Conservation (phyloP, 2,797 vertebrate species). For the Mustela erminea region DNA sequence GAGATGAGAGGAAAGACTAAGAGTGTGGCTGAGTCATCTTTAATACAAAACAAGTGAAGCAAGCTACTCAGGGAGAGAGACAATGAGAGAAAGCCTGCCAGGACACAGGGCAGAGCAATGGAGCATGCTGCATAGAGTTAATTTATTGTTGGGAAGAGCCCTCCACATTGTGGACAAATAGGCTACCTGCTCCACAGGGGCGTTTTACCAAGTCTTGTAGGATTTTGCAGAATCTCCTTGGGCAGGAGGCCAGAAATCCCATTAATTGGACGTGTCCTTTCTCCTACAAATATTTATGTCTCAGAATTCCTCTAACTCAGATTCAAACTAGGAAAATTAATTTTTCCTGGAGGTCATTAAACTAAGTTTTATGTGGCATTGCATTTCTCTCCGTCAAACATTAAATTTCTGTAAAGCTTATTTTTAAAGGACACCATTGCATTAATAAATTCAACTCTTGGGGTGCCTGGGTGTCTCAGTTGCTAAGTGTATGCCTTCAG, state of each 20-base stretch:
- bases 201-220: constrained; percentile 28
- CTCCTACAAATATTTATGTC: constrained; percentile 38
- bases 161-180: background rate
- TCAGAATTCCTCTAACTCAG: constrained; percentile 50
- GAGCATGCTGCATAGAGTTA: constrained; percentile 38
- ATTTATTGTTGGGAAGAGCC: constrained; percentile 43
- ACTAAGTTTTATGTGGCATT: constrained; percentile 61
- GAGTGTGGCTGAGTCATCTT: constrained; percentile 39
- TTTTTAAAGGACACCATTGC: constrained; percentile 52
- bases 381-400: constrained; percentile 54
- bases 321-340: constrained; percentile 69
- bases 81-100: constrained; percentile 57
- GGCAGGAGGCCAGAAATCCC: constrained; percentile 69
- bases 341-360: constrained; percentile 62
- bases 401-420: constrained; percentile 56
- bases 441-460: constrained; percentile 64
- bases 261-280: constrained; percentile 70
- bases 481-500: too few relatives aligned
- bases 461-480: background rate
- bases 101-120: constrained; percentile 5
- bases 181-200: background rate
- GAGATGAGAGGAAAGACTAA: background rate
- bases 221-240: constrained; percentile 66
- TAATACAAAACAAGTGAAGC: constrained; percentile 60
- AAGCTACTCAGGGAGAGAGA: background rate